phyloP scores from a whole-genome alignment of 2,888 invertebrate genomes.

The Hirtodrosophila histrioides region DNA sequence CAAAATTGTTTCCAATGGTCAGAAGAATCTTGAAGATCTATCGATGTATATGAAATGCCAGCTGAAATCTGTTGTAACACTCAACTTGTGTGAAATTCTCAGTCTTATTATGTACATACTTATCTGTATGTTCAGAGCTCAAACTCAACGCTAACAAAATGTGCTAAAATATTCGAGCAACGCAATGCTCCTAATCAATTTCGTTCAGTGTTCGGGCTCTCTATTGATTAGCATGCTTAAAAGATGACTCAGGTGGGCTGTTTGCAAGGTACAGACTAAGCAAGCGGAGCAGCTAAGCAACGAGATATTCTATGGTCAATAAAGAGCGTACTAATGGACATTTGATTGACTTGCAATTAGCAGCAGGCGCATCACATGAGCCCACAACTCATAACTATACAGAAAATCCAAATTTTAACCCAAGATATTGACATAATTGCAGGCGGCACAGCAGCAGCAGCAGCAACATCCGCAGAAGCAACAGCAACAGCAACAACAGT shows the following conservation, averaged over 20 bases:
- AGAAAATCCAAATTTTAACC: constrained; percentile 17
- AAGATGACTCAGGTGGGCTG: constrained; percentile 30
- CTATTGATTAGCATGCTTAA: constrained; percentile 52
- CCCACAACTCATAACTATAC: constrained; percentile 1
- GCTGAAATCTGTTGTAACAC: neutral
- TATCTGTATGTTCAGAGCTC: constrained; percentile 19
- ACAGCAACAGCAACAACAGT: constrained; percentile 15
- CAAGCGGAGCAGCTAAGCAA: neutral
- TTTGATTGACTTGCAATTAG: constrained; percentile 73
- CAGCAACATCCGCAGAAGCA: constrained; percentile 1
- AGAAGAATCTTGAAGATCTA: neutral
- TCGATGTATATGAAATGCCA: no score
- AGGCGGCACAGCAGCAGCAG: constrained; percentile 42
- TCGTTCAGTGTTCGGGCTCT: constrained; percentile 21
- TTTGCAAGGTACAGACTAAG: constrained; percentile 3
- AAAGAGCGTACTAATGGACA: constrained; percentile 52
- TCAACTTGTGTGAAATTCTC: constrained; percentile 4
- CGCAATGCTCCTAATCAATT: constrained; percentile 45
- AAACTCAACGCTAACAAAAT: constrained; percentile 27
- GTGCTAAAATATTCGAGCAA: constrained; percentile 57
- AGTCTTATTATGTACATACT: constrained; percentile 23
- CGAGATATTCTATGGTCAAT: constrained; percentile 17
- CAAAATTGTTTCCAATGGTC: constrained; percentile 1
- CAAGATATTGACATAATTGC: constrained; percentile 66
- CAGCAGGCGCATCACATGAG: constrained; percentile 63